Evolutionary conservation across 92 coral and sea anemone genomes (phyloP).

Genomic region (Epizoanthus ramosus): DNA sequence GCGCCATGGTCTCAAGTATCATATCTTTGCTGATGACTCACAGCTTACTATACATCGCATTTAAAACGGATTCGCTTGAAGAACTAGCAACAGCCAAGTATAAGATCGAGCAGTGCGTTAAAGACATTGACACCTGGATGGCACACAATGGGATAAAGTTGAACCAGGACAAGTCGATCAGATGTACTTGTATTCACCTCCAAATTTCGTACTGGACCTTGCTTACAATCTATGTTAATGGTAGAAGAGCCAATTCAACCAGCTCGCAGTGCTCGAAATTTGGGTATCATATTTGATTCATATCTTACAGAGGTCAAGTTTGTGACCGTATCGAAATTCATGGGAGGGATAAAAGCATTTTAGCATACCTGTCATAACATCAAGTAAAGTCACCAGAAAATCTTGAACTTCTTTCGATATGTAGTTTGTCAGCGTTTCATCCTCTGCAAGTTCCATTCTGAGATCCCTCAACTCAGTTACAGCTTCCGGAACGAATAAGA

Average conservation of each 20-base stretch:
- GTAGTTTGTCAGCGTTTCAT: neutral
- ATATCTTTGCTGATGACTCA: conserved; percentile 24
- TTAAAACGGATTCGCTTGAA: conserved; percentile 15
- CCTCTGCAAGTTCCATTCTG: neutral
- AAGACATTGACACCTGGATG: conserved; percentile 41
- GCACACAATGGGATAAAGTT: conserved; percentile 1
- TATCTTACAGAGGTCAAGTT: no score
- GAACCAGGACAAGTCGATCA: conserved; percentile 29
- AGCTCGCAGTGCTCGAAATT: conserved; percentile 14
- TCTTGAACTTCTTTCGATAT: neutral
- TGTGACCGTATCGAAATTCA: neutral
- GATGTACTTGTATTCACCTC: conserved; percentile 7
- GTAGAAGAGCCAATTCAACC: conserved; percentile 5
- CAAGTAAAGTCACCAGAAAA: neutral
- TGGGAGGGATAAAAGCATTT: neutral
- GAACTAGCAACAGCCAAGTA: conserved; percentile 31
- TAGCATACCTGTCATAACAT: neutral
- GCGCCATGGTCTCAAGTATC: conserved; percentile 11
- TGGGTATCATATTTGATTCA: conserved; percentile 25
- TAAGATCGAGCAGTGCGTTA: conserved; percentile 22
- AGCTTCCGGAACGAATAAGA: neutral
- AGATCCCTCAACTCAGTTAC: neutral
- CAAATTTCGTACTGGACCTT: conserved; percentile 7
- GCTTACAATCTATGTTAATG: neutral
- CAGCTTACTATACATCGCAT: no score